Conservation (phyloP, 2,113 vertebrate genomes). For the Pseudorectes ferrugineus region DNA sequence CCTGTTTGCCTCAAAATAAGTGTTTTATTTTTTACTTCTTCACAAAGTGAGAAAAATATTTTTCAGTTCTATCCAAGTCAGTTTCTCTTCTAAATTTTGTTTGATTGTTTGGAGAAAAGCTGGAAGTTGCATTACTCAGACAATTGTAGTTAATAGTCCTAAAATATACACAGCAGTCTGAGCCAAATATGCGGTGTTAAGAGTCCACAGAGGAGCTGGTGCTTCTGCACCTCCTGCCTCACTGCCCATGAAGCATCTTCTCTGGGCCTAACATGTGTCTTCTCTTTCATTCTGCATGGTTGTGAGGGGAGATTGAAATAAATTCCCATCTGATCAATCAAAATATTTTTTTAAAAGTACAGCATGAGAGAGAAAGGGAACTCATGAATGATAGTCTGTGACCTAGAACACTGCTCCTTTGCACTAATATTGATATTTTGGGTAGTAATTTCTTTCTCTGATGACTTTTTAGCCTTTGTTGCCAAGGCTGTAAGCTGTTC, state of each 20-base stretch:
- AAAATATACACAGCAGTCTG: not conserved
- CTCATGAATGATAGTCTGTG: not conserved
- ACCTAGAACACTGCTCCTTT: not conserved
- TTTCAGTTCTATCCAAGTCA: not conserved
- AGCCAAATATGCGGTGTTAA: not conserved
- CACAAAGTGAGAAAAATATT: not conserved
- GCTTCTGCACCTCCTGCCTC: not conserved
- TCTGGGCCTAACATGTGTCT: not conserved
- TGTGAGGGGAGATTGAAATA: not conserved
- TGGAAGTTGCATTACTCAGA: not conserved
- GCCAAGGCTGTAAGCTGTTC: not conserved
- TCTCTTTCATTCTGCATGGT: not conserved
- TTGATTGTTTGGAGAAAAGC: not conserved
- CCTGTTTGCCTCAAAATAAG: rapidly evolving
- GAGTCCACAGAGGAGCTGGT: not conserved
- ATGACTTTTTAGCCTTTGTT: not conserved
- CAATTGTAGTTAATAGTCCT: not conserved
- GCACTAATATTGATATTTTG: not conserved
- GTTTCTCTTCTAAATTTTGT: not conserved
- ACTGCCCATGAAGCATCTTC: not conserved
- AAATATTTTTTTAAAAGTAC: not conserved
- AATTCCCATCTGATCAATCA: not conserved
- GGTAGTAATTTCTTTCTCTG: not conserved
- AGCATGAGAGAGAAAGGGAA: not conserved
- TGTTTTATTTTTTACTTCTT: not conserved